Evolutionary conservation across 1,140 invertebrate genomes (phyloP).

Genomic region (Ceratoteleas bidentatus): DNA sequence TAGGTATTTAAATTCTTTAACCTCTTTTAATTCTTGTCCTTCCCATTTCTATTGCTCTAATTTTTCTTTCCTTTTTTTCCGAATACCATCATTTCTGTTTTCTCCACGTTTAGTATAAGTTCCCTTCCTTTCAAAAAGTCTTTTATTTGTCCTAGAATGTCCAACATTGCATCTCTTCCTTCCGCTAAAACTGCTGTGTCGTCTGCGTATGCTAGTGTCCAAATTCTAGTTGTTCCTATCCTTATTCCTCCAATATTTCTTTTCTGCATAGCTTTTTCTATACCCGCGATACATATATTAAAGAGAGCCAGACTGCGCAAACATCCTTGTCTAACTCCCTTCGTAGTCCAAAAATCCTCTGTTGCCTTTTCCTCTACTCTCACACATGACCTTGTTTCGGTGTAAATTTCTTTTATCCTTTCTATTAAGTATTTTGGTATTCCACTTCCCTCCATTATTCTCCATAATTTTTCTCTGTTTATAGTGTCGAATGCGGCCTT

Average conservation of each 20-base stretch:
- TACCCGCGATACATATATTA: neutral
- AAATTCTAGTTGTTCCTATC: conserved; percentile 33
- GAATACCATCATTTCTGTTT: conserved; percentile 36
- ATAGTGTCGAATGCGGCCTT: conserved; percentile 14
- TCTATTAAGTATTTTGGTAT: conserved; percentile 2
- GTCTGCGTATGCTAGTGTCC: too few relatives aligned
- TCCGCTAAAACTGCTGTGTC: too few relatives aligned
- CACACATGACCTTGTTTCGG: conserved; percentile 4
- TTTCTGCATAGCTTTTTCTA: conserved; percentile 15
- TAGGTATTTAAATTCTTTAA: conserved; percentile 42
- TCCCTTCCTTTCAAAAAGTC: conserved; percentile 40
- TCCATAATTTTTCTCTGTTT: conserved; percentile 6
- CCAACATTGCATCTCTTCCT: conserved; percentile 34
- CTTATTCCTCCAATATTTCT: conserved; percentile 33
- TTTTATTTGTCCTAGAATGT: conserved; percentile 27
- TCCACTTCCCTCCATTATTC: conserved; percentile 4
- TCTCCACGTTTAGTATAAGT: conserved; percentile 29
- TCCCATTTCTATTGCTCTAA: conserved; percentile 12
- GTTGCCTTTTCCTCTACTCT: neutral
- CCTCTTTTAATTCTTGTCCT: conserved; percentile 29
- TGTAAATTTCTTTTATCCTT: conserved; percentile 10
- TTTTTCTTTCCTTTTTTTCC: conserved; percentile 3
- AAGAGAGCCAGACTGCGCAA: conserved; percentile 5
- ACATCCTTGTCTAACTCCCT: conserved; percentile 13
- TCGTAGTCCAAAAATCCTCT: conserved; percentile 10